Base-by-base conservation (phyloP, 2,113 vertebrate species). In the Percina caprodes region DNA sequence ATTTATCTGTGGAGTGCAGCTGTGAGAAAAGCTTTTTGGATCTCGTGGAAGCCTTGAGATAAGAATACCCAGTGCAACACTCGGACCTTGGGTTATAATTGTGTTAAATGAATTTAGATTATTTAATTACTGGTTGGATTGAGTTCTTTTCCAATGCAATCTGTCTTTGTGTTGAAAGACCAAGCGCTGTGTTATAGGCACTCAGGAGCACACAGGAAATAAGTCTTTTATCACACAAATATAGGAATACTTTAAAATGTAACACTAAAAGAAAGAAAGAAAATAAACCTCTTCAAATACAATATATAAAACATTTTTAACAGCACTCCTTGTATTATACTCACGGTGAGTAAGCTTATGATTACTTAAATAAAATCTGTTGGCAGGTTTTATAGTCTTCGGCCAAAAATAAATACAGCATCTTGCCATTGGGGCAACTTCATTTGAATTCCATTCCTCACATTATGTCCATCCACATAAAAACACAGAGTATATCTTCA, bases 11-110 rank as follows among this genome's bases (percentile, higher is more conserved):
- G 35, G 3, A 18, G 56, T 26, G 49, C 85, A 91, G 73, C 65
- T 75, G 69, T 69, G 66, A 74, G 70, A 79, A 75, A 83, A 73
- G 62, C 76, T 67, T 83, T 73, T 77, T 88, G 82, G 74, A 68
- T 86, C 62, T 77, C 2, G n/a, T 72, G 19, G 77, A 85, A 59
- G 71, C 65, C 68, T 70, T 56, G 9, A 74, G 82, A 84, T 88
- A 85, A 88, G 65, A 67, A 77, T 11, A 67, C 52, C 30, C 52
- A 59, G 26, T 73, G 52, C 56, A 62, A 46, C 69, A n/a, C 70
- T 85, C 76, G 18, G 59, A 76, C 62, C 72, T n/a, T 46, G 78
- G 67, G 71, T 68, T 85, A 5, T 69, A 80, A 80, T 84, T 72
- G 61, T 56, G 33, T 49, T 66, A 54, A 83, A 80, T 77, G 42